Base-by-base conservation (phyloP, 2,113 vertebrate genomes). In the Cebidichthys violaceus region DNA sequence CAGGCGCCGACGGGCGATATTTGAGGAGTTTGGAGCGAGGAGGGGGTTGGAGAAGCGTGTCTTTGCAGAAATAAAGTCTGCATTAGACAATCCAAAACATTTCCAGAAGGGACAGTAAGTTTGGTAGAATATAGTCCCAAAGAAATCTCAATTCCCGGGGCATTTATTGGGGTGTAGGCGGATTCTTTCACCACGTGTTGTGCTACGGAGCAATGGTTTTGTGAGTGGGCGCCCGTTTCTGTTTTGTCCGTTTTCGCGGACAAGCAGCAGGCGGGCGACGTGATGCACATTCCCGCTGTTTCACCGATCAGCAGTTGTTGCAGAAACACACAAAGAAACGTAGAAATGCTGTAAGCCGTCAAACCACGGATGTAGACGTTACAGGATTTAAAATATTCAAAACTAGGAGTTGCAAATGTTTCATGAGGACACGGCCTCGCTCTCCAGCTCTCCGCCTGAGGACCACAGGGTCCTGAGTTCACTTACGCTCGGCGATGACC, bases 401-500 rank as follows among this genome's bases (percentile, higher is more conserved):
- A 24, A 24, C 9, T 24, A 55, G 9, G 18, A 7, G 22, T 52
- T 52, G 22, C 22, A n/a, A 54, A 54, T 9, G 50, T 54, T 54
- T n/a, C 22, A 54, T 10, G 7, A n/a, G 22, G 50, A 22, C 7
- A 2, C 14, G 11, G 6, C 18, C 22, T 52, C 17, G 18, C 50
- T 52, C 6, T 54, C 50, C n/a, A n/a, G 50, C 22, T 54, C 50
- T 57, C 54, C 24, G 6, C 27, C 4, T 50, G 2, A 18, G 39
- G n/a, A 59, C 17, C 37, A 20, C 14, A 15, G 10, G 39, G 10
- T 2, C 55, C 9, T 47, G 29, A 37, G 9, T 71, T 43, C 84
- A 96, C 97, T 97, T 95, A 99, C 98, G 97, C 91, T 99, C 98
- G 2, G 98, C 98, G 9, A 99, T 98, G 90, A 97, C 95, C 88